Conservation (phyloP, 2,888 invertebrate species). For the Noctua janthina region DNA sequence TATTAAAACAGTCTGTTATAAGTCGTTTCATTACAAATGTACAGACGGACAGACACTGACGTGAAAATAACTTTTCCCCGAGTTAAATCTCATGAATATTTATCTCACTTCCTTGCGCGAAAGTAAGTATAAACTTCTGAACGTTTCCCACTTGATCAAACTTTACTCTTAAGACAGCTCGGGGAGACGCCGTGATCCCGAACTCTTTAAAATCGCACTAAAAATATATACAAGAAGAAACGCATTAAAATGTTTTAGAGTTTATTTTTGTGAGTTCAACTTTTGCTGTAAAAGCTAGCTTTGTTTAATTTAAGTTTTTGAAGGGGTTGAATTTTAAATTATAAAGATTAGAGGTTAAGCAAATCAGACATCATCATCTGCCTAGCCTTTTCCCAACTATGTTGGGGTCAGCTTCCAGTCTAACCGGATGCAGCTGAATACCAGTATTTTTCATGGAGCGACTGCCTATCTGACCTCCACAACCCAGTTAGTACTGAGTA, state of each 20-base stretch:
- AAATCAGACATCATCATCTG: too few relatives aligned
- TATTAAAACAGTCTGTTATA: slow-evolving; percentile 82
- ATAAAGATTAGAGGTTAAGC: too few relatives aligned
- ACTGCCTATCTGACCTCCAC: too few relatives aligned
- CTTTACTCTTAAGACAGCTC: slow-evolving; percentile 83
- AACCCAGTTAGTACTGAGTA: too few relatives aligned
- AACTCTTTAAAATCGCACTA: slow-evolving; percentile 72
- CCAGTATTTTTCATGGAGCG: too few relatives aligned
- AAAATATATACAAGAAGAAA: slow-evolving; percentile 65
- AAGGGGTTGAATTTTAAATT: slow-evolving; percentile 10
- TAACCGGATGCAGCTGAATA: too few relatives aligned
- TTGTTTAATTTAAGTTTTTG: slow-evolving; percentile 28
- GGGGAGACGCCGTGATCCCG: slow-evolving; percentile 72
- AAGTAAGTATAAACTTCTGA: slow-evolving; percentile 84
- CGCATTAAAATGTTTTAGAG: slow-evolving; percentile 42
- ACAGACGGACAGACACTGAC: slow-evolving; percentile 87
- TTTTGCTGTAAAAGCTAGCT: slow-evolving; percentile 26
- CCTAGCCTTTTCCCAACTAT: too few relatives aligned
- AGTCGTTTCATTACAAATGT: slow-evolving; percentile 86
- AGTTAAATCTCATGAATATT: slow-evolving; percentile 89
- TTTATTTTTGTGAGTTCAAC: slow-evolving; percentile 45
- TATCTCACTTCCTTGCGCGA: slow-evolving; percentile 84
- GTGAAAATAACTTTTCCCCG: slow-evolving; percentile 87
- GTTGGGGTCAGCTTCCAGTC: too few relatives aligned
- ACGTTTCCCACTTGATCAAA: slow-evolving; percentile 89